Evolutionary conservation across 2,113 vertebrate species (phyloP).

Genomic region (Columbina picui): DNA sequence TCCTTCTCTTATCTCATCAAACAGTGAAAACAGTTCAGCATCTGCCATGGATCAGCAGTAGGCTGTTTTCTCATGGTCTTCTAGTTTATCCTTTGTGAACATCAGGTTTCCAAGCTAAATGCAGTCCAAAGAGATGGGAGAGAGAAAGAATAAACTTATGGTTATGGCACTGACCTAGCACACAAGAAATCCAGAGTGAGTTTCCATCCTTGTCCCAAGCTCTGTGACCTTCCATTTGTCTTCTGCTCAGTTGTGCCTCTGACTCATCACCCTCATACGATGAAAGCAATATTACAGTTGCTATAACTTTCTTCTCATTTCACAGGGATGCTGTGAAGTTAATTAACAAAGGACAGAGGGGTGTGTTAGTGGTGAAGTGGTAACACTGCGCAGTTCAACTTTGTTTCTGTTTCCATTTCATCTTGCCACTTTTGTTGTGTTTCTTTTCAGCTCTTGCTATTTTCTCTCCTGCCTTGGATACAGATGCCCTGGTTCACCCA

Average conservation of each 20-base stretch:
- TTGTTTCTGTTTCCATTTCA: background rate
- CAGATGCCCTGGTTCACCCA: background rate
- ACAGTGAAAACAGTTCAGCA: background rate
- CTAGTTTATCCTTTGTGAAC: background rate
- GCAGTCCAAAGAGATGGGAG: background rate
- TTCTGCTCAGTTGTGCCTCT: background rate
- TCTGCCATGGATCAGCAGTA: background rate
- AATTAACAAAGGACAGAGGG: background rate
- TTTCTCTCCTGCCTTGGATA: background rate
- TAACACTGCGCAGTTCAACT: background rate
- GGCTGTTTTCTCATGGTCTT: background rate
- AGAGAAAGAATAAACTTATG: background rate
- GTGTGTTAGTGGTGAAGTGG: background rate
- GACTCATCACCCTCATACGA: background rate
- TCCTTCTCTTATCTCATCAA: background rate
- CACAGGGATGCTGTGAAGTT: slow-evolving; percentile 10
- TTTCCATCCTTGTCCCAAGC: background rate
- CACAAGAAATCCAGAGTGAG: background rate
- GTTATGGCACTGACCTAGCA: background rate
- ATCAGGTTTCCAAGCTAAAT: background rate
- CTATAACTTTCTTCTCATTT: background rate
- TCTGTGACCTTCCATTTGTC: background rate
- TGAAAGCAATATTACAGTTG: background rate
- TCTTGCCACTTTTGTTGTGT: background rate
- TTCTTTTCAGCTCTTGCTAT: background rate